Evolutionary conservation across 2,113 vertebrate genomes (phyloP).

Genomic region (Poeciliopsis prolifica): DNA sequence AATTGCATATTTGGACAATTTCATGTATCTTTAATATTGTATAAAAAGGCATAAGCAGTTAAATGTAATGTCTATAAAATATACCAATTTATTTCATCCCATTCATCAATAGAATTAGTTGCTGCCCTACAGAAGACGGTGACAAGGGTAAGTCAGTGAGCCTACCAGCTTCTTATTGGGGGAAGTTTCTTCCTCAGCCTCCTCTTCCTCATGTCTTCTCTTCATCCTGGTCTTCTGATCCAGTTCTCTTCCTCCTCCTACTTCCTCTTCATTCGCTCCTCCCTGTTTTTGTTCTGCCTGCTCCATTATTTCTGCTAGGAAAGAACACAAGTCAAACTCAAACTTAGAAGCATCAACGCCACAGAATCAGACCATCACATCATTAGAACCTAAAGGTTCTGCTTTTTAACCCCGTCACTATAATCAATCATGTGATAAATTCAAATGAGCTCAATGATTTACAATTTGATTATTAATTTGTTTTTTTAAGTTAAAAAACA

Average conservation of each 20-base stretch:
- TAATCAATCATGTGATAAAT: no score
- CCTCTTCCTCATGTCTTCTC: conserved; percentile 44
- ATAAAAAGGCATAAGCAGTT: no score
- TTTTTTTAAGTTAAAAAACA: no score
- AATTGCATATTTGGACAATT: no score
- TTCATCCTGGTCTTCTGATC: conserved; percentile 25
- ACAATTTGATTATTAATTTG: no score
- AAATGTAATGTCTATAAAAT: no score
- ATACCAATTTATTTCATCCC: no score
- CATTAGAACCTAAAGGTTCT: no score
- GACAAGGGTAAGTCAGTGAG: conserved; percentile 17
- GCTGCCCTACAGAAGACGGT: background rate
- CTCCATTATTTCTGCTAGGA: background rate
- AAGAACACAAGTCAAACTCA: background rate
- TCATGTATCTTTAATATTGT: no score
- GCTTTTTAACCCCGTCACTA: background rate
- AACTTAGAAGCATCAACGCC: background rate
- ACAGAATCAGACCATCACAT: background rate
- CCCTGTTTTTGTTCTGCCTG: background rate
- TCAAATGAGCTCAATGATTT: no score
- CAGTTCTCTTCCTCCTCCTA: background rate
- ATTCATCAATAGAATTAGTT: no score
- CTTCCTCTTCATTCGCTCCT: background rate
- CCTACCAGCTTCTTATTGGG: conserved; percentile 64
- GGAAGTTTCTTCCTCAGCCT: conserved; percentile 22